Conservation (phyloP, 2,888 invertebrate species). For the Drosophila subquinaria region DNA sequence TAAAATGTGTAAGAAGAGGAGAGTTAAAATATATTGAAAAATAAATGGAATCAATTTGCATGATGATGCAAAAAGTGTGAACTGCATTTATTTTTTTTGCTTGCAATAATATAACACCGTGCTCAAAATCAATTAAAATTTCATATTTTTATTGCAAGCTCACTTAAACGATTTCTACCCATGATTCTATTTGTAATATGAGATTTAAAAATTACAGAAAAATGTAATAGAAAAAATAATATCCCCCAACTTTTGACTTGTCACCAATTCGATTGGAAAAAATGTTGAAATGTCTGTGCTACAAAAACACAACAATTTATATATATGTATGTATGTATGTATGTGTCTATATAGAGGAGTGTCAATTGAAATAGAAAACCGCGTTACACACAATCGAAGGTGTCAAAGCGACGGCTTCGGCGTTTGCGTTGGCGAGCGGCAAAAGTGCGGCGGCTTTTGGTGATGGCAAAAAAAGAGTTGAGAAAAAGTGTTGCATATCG, state of each 20-base stretch:
- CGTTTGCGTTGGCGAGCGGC: slow-evolving; percentile 50
- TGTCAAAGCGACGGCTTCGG: slow-evolving; percentile 75
- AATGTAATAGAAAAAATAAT: background rate
- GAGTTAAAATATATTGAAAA: background rate
- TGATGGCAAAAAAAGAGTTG: slow-evolving; percentile 39
- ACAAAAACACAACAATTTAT: slow-evolving; percentile 19
- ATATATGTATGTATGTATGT: background rate
- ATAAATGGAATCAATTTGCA: background rate
- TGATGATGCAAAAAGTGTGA: background rate
- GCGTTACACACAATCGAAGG: slow-evolving; percentile 71
- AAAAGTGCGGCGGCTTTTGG: slow-evolving; percentile 77
- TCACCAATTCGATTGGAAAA: slow-evolving; percentile 17
- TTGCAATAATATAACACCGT: background rate
- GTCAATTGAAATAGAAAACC: slow-evolving; percentile 82
- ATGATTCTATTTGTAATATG: slow-evolving; percentile 29
- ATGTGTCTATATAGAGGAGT: slow-evolving; percentile 37
- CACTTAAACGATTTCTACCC: slow-evolving; percentile 2
- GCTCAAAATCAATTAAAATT: slow-evolving; percentile 23
- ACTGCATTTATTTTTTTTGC: background rate
- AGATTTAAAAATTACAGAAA: slow-evolving; percentile 16
- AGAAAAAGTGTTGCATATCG: slow-evolving; percentile 72
- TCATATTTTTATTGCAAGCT: background rate
- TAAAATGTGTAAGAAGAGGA: background rate
- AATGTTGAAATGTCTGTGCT: slow-evolving; percentile 2
- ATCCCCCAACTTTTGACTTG: slow-evolving; percentile 17